Evolutionary conservation across 2,797 vertebrate species (phyloP), one percentile per base, ranked within the genome.

Genomic region (Pitangus sulphuratus): DNA sequence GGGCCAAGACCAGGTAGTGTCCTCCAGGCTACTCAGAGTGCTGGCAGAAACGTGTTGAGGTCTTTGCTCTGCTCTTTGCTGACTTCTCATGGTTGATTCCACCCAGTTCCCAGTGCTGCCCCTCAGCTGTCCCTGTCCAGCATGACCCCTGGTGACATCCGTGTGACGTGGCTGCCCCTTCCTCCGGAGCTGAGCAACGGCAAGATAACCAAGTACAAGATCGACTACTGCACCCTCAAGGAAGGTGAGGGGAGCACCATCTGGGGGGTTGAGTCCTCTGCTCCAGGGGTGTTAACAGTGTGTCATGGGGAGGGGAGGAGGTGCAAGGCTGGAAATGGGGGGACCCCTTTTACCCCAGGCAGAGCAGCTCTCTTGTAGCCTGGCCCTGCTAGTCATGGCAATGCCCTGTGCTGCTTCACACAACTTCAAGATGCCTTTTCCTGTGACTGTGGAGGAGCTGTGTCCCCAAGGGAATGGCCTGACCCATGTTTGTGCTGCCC

Each of bases 121-220:
- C 99, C 99, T 72, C 98, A 99, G 98, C 97, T 99, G 90, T 98
- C 99, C 44, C 98, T 99, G 93, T 98, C 98, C 9, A 99, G 99
- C 97, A 98, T 98, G 83, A 99, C 98, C 65, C 98, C 99, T 37
- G 98, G 98, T 37, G 99, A 99, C 97, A 99, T 99, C 97, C 98
- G 98, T 87, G 98, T 99, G 95, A 98, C 98, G 5, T 99, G 99
- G 99, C 98, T 98, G 84, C 99, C 99, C 8, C 98, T 99, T 91
- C 98, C 99, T 70, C 97, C 98, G 0, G 98, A 98, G 97, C 97
- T 99, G 94, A 99, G 99, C 94, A 98, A 99, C 0, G 99, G 99
- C 91, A 98, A 98, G 74, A 98, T 99, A 94, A 98, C 98, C 9
- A 98, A 98, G 96, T 99, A 99, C 97, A 99, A 98, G 97, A 99